Evolutionary conservation across 2,797 vertebrate genomes (phyloP), one percentile per base, ranked within the genome.

Genomic region (Rhinella marina): DNA sequence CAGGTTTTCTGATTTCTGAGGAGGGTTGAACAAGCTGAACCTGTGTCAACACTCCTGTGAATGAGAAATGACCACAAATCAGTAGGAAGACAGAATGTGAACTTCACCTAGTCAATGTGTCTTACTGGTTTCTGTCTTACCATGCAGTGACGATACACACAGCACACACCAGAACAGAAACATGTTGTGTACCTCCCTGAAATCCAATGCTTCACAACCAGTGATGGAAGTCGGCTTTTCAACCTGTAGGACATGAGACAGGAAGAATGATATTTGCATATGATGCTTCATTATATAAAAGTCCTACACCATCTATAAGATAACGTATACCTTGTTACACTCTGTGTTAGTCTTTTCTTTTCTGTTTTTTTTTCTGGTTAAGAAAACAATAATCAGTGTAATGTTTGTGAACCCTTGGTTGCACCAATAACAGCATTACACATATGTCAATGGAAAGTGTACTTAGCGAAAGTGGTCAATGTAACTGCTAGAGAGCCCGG

Each of bases 41-140:
- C 7, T 88, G 17, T 59, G 72, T 57, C 50, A 83, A 79, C 52
- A 75, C 66, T 59, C 87, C 86, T 90, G 83, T 62, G 27, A 83
- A 14, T 29, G n/a, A 48, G 16, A 56, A 27, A 80, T 27, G 0
- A 29, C 57, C 57, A 12, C 57, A 23, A 21, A 59, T 32, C 17
- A 62, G 16, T 32, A 62, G 11, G 27, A 81, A 1, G 41, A 21
- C 1, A 12, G 48, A 0, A 14, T 41, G 17, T 59, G 25, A 59
- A 9, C 21, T 5, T 11, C 16, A 19, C 77, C 77, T 66, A 11
- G 16, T 57, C n/a, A 2, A 23, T 25, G n/a, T n/a, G 70, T 59
- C 12, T 25, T 56, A 13, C 29, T 21, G 32, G 6, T 56, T 21
- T n/a, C 23, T 19, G 21, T 29, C 79, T 82, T 82, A 87, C 86